A percentile compares a stretch with the other conserved stretches of the same genome.
Evolutionary conservation across 2,797 vertebrate species (phyloP).

Genomic region (Lithobates sylvaticus): DNA sequence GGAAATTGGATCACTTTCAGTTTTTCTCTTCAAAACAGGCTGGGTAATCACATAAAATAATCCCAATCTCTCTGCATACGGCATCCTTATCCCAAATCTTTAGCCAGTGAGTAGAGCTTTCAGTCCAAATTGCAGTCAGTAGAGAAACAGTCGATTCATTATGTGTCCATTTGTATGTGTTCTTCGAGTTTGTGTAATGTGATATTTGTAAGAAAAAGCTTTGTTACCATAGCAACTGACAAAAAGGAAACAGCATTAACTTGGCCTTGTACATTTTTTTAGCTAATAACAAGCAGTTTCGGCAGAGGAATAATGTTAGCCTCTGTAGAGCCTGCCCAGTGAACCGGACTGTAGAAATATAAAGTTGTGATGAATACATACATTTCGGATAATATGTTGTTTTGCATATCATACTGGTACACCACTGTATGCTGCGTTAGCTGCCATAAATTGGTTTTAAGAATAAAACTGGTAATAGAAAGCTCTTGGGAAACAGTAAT

Average conservation of each 20-base stretch:
- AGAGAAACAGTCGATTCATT: slow-evolving; percentile 50
- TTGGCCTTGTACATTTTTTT: slow-evolving; percentile 17
- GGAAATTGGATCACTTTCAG: no score
- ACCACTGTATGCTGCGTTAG: no score
- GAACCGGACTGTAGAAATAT: neutral
- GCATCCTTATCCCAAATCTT: slow-evolving; percentile 2
- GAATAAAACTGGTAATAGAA: no score
- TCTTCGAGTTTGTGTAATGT: slow-evolving; percentile 29
- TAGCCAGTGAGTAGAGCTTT: slow-evolving; percentile 13
- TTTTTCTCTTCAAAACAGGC: slow-evolving; percentile 18
- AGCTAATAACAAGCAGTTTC: slow-evolving; percentile 18
- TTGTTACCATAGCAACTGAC: slow-evolving; percentile 44
- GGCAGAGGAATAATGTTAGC: slow-evolving; percentile 1
- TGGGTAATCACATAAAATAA: slow-evolving; percentile 29
- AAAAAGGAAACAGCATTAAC: slow-evolving; percentile 35
- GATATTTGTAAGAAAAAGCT: slow-evolving; percentile 38
- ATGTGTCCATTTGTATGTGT: slow-evolving; percentile 50
- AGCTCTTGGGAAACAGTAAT: no score
- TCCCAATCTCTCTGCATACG: neutral
- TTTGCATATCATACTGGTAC: no score
- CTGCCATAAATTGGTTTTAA: no score
- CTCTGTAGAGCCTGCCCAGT: neutral
- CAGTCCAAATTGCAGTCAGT: slow-evolving; percentile 42
- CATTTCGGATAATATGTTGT: no score
- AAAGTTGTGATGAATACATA: neutral